phyloP scores from a whole-genome alignment of 2,888 invertebrate species.

The Eumerus sabulonum region DNA sequence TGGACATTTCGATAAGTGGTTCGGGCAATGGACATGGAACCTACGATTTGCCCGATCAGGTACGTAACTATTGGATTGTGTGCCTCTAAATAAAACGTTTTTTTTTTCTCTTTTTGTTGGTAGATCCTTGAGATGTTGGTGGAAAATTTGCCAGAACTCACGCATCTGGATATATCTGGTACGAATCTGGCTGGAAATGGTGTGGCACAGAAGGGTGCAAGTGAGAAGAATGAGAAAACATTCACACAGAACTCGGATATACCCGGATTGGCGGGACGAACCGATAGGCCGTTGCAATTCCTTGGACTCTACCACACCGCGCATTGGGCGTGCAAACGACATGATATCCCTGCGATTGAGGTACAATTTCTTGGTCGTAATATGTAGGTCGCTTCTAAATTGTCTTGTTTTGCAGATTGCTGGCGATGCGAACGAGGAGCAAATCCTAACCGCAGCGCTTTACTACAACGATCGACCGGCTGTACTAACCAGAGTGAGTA shows the following conservation, averaged over 20 bases:
- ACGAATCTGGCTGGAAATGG: conserved; percentile 96
- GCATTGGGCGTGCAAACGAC: conserved; percentile 92
- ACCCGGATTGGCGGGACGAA: conserved; percentile 89
- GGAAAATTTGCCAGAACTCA: conserved; percentile 85
- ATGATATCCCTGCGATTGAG: conserved; percentile 93
- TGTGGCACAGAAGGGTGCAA: conserved; percentile 81
- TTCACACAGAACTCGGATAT: conserved; percentile 83
- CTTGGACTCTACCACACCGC: conserved; percentile 94
- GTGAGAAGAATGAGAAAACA: conserved; percentile 71
- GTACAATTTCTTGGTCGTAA: conserved; percentile 80
- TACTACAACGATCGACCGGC: conserved; percentile 92
- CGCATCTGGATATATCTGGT: conserved; percentile 95
- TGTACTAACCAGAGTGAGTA: conserved; percentile 82
- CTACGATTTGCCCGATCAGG: conserved; percentile 87
- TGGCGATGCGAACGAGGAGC: conserved; percentile 94
- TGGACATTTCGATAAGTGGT: conserved; percentile 91
- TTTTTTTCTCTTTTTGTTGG: conserved; percentile 14
- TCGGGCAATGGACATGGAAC: conserved; percentile 83
- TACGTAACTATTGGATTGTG: conserved; percentile 71
- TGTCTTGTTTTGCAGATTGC: conserved; percentile 85
- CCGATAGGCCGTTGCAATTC: conserved; percentile 89
- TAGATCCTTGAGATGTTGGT: conserved; percentile 84
- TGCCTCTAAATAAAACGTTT: not conserved
- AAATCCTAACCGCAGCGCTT: conserved; percentile 90
- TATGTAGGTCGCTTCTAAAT: not conserved